Base-by-base conservation (phyloP, 2,113 vertebrate species). In the Hippocampus guttulatus region DNA sequence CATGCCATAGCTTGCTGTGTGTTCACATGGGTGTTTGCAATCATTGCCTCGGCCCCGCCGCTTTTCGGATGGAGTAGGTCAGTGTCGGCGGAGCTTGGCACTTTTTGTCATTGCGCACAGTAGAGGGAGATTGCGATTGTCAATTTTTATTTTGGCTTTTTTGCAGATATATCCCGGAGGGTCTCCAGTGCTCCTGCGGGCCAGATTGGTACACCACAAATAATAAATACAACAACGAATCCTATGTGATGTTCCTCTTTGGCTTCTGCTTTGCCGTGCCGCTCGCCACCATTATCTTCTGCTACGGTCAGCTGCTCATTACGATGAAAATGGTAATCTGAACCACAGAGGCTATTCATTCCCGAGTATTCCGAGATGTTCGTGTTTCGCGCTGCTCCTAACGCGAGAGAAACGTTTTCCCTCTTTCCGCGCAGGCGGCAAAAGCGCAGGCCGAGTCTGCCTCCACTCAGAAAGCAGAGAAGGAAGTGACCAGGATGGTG, bases 191-290 rank as follows among this genome's bases (percentile, higher is more conserved):
- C 82, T 92, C 91, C 16, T 94, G 91, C 78, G 91, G 91, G 21
- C 91, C 92, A 25, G 91, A 92, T 81, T 94, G 91, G 90, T 93
- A 92, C 81, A 94, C 91, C 3, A 86, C 86, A 11, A 85, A 87
- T 74, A 92, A 92, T 85, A 92, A 92, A 73, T 92, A 87, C 88
- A 92, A 93, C 86, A 93, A 93, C 1, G 92, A 94, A 52, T 88
- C 88, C 65, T 93, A 91, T 7, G 90, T 93, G 52, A 68, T 91
- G 16, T 94, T 92, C 80, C 88, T 93, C 16, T 94, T 93, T 81
- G 40, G 77, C 69, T 93, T 92, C 85, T 93, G 92, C 88, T 93
- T 93, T 64, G 81, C 87, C 1, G 73, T 92, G 57, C 92, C 92
- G 10, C 79, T 93, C 0, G 0, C 20, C 30, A 47, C 82, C 23